phyloP scores from a whole-genome alignment of 2,888 invertebrate species.

The Callinectes sapidus region DNA sequence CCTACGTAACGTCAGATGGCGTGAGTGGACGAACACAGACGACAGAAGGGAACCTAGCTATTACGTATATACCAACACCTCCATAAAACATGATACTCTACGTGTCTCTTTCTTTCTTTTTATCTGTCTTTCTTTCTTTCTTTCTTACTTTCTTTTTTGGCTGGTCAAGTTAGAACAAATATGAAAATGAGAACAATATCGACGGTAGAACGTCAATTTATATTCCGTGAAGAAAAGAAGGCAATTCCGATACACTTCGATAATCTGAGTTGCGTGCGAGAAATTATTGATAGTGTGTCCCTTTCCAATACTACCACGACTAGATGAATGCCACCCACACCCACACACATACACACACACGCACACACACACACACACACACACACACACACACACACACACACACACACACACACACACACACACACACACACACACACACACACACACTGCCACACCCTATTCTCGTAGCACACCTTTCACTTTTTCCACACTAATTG shows the following conservation, averaged over 20 bases:
- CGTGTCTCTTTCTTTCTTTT: too few species aligned
- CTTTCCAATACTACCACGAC: neutral
- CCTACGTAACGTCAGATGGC: neutral
- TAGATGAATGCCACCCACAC: neutral
- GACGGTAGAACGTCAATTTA: neutral
- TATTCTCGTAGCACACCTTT: neutral
- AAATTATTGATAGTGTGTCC: constrained; percentile 15
- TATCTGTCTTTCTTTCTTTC: too few species aligned
- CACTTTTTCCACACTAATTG: constrained; percentile 2
- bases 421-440: neutral
- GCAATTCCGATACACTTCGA: neutral
- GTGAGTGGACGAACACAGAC: neutral
- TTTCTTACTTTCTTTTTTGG: too few species aligned
- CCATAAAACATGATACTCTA: neutral
- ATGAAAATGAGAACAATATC: neutral
- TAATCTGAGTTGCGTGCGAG: constrained; percentile 16
- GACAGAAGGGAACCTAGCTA: neutral
- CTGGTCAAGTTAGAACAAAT: neutral
- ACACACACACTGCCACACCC: neutral
- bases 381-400: neutral
- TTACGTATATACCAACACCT: neutral
- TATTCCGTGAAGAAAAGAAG: neutral
- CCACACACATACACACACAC: neutral
- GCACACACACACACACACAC: constrained; percentile 27
- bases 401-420: too few species aligned